Evolutionary conservation across 2,888 invertebrate genomes (phyloP).

Genomic region (Hirtodrosophila duncani): DNA sequence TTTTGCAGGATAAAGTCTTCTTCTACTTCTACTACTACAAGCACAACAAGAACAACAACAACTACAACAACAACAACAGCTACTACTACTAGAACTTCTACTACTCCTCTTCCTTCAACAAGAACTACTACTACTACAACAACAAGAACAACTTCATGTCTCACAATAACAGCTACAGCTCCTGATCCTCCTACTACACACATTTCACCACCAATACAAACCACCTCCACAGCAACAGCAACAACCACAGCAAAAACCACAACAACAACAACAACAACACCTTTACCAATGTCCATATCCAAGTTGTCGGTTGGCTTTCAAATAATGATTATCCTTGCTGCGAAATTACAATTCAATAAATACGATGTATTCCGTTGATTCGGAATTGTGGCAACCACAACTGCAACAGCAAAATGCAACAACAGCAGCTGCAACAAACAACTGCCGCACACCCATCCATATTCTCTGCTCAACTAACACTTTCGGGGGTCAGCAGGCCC

Average conservation of each 20-base stretch:
- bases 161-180: slow-evolving; percentile 64
- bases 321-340: slow-evolving; percentile 38
- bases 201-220: slow-evolving; percentile 58
- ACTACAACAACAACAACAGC: slow-evolving; percentile 64
- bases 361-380: slow-evolving; percentile 65
- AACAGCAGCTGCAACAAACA: slow-evolving; percentile 21
- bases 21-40: slow-evolving; percentile 76
- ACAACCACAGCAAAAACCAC: slow-evolving; percentile 18
- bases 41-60: slow-evolving; percentile 57
- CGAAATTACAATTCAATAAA: slow-evolving; percentile 51
- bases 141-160: slow-evolving; percentile 68
- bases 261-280: slow-evolving; percentile 18
- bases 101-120: slow-evolving; percentile 75
- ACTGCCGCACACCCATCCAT: slow-evolving; percentile 21
- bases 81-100: slow-evolving; percentile 72
- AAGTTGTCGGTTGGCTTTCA: slow-evolving; percentile 38
- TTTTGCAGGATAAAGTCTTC: slow-evolving; percentile 78
- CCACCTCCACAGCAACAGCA: slow-evolving; percentile 30
- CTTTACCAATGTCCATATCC: slow-evolving; percentile 2
- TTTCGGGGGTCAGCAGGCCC: too few species aligned
- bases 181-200: slow-evolving; percentile 72
- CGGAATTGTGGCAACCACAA: slow-evolving; percentile 26
- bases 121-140: slow-evolving; percentile 50
- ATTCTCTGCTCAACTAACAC: too few species aligned
- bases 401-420: slow-evolving; percentile 19